Conservation (phyloP, 2,888 invertebrate species). For the Hipparchia semele region DNA sequence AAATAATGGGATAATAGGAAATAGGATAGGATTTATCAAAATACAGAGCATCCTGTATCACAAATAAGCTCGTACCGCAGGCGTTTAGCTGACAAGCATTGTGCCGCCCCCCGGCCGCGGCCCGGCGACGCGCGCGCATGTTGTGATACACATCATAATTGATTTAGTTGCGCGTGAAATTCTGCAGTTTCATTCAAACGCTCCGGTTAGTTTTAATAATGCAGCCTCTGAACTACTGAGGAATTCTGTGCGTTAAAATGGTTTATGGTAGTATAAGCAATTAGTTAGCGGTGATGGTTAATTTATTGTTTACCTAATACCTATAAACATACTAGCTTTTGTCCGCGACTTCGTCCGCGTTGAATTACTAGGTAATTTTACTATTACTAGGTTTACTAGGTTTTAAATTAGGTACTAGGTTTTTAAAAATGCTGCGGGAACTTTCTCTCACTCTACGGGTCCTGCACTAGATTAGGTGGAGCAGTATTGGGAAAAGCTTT, state of each 20-base stretch:
- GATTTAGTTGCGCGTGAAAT: slow-evolving; percentile 78
- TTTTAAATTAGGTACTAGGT: no score
- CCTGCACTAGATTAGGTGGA: no score
- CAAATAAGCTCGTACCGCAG: slow-evolving; percentile 73
- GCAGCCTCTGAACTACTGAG: not conserved
- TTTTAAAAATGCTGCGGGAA: no score
- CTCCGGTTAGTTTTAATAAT: slow-evolving; percentile 55
- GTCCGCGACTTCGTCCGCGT: no score
- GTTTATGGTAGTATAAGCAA: slow-evolving; percentile 27
- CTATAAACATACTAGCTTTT: no score
- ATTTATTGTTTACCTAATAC: not conserved
- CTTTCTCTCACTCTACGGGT: no score
- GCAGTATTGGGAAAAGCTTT: no score
- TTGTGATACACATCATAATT: slow-evolving; percentile 67
- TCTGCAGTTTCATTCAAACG: slow-evolving; percentile 52
- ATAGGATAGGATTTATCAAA: not conserved
- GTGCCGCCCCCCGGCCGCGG: slow-evolving; percentile 56
- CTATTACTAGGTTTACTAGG: no score
- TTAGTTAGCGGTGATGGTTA: slow-evolving; percentile 6
- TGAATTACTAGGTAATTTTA: no score
- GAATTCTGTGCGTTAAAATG: slow-evolving; percentile 17
- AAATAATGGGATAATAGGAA: no score
- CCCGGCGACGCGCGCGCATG: slow-evolving; percentile 44
- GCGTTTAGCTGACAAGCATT: slow-evolving; percentile 78
- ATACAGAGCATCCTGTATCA: slow-evolving; percentile 51